Evolutionary conservation across 2,797 vertebrate genomes (phyloP).

Genomic region (Tarsius wallacei): DNA sequence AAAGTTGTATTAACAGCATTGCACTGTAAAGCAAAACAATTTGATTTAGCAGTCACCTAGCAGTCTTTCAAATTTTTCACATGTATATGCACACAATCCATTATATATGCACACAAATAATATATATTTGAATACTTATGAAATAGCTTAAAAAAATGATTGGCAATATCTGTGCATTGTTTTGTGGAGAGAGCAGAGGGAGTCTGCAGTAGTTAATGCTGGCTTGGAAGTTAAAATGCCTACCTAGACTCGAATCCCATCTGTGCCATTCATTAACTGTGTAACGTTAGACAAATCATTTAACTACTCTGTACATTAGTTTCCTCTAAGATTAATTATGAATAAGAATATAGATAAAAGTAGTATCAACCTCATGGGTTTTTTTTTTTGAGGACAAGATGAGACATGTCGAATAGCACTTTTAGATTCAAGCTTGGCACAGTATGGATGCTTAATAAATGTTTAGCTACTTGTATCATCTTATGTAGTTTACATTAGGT

Average conservation of each 20-base stretch:
- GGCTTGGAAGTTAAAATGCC: neutral
- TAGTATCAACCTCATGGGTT: neutral
- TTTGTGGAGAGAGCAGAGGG: neutral
- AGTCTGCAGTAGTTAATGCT: rapidly evolving
- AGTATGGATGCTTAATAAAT: rapidly evolving
- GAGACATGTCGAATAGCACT: neutral
- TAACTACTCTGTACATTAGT: neutral
- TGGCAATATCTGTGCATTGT: rapidly evolving
- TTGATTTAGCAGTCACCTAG: too few species aligned
- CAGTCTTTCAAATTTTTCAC: neutral
- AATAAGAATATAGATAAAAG: neutral
- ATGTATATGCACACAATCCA: rapidly evolving
- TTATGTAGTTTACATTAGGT: rapidly evolving
- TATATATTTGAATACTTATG: rapidly evolving
- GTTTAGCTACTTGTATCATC: too few species aligned
- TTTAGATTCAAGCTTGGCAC: neutral
- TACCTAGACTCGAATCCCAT: rapidly evolving
- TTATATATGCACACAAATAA: rapidly evolving
- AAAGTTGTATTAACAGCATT: rapidly evolving
- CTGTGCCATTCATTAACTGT: too few species aligned
- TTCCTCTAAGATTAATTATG: neutral
- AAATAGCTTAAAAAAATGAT: rapidly evolving
- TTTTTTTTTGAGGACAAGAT: neutral
- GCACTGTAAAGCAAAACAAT: neutral
- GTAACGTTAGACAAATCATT: rapidly evolving